Conservation (phyloP, 2,888 invertebrate genomes). For the Nematopogon swammerdamellus region DNA sequence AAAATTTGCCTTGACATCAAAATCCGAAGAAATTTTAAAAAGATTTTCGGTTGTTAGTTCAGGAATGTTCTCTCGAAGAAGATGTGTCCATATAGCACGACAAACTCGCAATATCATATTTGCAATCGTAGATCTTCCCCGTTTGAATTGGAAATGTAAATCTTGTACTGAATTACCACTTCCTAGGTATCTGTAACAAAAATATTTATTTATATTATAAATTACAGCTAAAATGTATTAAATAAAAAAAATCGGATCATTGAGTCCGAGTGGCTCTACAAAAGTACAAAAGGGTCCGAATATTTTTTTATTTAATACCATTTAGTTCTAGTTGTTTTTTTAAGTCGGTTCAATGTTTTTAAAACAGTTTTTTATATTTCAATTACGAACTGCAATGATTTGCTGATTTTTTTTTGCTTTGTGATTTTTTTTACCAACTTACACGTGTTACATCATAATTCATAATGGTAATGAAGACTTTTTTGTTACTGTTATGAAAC, state of each 20-base stretch:
- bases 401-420: not conserved
- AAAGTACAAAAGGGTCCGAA: too few relatives aligned
- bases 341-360: too few relatives aligned
- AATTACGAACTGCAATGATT: not conserved
- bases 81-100: conserved; percentile 9
- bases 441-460: too few relatives aligned
- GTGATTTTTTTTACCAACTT: too few relatives aligned
- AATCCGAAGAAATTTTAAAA: conserved; percentile 5
- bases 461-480: too few relatives aligned
- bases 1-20: conserved; percentile 8
- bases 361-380: too few relatives aligned
- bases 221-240: conserved; percentile 4
- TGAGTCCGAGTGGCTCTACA: too few relatives aligned
- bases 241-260: conserved; percentile 2
- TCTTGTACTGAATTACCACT: conserved; percentile 9
- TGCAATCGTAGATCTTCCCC: conserved; percentile 10
- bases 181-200: conserved; percentile 9
- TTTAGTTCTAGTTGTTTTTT: too few relatives aligned
- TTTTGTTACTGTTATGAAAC: too few relatives aligned
- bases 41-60: conserved; percentile 8
- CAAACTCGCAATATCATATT: conserved; percentile 9
- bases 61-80: conserved; percentile 6
- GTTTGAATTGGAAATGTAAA: conserved; percentile 9
- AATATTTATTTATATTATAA: conserved; percentile 6
- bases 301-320: too few relatives aligned